Evolutionary conservation across 2,888 invertebrate species (phyloP).

Genomic region (Plutella xylostella): DNA sequence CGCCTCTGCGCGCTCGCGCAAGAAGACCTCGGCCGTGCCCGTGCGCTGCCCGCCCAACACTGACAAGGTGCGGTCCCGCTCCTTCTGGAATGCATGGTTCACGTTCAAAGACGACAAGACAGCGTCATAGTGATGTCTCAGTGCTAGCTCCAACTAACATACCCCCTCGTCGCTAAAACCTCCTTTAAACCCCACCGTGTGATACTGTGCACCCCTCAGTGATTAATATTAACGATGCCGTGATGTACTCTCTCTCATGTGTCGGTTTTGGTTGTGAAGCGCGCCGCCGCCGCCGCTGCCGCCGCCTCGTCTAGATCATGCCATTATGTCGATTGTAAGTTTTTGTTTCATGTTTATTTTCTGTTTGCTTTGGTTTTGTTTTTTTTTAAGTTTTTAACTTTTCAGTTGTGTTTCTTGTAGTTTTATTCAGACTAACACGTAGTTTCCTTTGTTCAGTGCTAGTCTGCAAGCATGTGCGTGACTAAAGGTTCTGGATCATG

Average conservation of each 20-base stretch:
- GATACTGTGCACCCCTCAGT: conserved; percentile 38
- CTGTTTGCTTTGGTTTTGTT: conserved; percentile 13
- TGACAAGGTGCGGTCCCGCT: conserved; percentile 80
- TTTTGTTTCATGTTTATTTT: conserved; percentile 33
- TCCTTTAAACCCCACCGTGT: conserved; percentile 45
- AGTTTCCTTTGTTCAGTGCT: no score
- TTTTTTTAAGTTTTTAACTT: not conserved
- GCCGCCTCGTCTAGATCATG: conserved; percentile 34
- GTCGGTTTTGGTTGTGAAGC: conserved; percentile 29
- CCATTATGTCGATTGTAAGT: conserved; percentile 69
- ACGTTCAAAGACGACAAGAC: conserved; percentile 23
- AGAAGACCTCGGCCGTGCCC: conserved; percentile 46
- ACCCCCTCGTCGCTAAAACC: conserved; percentile 15
- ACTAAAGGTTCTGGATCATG: no score
- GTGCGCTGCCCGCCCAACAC: conserved; percentile 40
- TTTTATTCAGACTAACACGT: no score
- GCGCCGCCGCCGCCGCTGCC: conserved; percentile 20
- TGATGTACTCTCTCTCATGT: conserved; percentile 23
- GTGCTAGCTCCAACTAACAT: conserved; percentile 5
- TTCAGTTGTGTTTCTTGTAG: not conserved
- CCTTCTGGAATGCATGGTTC: conserved; percentile 75
- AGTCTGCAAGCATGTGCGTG: no score
- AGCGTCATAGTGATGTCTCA: conserved; percentile 7
- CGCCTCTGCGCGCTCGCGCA: conserved; percentile 26
- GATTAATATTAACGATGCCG: conserved; percentile 22